Base-by-base conservation (phyloP, 2,797 vertebrate genomes). In the Phalloptychus januarius region DNA sequence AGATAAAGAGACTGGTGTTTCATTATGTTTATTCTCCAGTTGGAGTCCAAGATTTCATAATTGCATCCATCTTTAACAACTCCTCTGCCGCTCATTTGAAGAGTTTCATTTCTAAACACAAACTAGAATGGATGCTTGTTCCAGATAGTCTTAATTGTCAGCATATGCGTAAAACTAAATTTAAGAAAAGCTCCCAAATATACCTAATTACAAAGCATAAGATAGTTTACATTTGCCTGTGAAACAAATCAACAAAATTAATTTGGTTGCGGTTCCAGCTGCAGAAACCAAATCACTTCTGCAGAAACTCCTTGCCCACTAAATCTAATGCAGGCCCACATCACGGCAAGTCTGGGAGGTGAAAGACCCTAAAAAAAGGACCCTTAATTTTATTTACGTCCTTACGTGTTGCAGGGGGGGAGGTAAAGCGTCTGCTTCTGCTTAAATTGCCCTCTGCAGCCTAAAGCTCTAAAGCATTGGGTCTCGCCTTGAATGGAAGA, bases 371-470 rank as follows among this genome's bases (percentile, higher is more conserved):
- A 36, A 70, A 87, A 40, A 70, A 87, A 85, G 88, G 88, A 87
- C 77, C 73, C 65, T 91, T 82, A 81, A 86, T 87, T 90, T 89
- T 89, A 92, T 94, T 93, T 93, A 91, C 86, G 79, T 87, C 90
- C 80, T 82, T 86, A 90, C 76, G 75, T 85, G 86, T 82, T 79
- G 76, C 54, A 52, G 6, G 67, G 36, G 67, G 40, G 73, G 44
- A 75, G 79, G 20, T 1, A 63, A 76, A 63, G 88, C 40, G 48
- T 81, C 74, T 76, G 46, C 77, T n/a, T 80, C 85, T 85, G 12
- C 54, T 70, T 87, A 71, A 90, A 88, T 71, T 54, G 71, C 65
- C 71, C 85, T 89, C 80, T 84, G 79, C 84, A 87, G 80, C 92
- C 86, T 88, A 77, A 33, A 42, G 28, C 58, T 33, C 58, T 5